Conservation (phyloP, 2,888 invertebrate genomes). For the Lepidochitona cinerea region DNA sequence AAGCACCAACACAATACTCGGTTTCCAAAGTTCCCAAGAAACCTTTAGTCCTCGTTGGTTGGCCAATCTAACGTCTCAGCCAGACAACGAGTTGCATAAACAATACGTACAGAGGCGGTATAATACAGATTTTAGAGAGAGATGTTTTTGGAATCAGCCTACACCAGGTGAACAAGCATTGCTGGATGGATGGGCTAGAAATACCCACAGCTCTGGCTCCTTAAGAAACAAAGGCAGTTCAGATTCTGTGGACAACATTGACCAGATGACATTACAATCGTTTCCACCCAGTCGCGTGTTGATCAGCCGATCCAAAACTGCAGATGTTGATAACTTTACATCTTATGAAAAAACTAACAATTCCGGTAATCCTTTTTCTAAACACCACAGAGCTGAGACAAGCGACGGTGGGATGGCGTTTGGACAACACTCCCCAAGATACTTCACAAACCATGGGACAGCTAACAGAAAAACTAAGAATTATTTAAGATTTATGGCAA, state of each 20-base stretch:
- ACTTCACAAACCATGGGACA: too few species aligned
- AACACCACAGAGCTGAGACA: too few species aligned
- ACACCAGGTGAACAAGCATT: neutral
- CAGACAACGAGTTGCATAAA: neutral
- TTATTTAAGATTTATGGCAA: too few species aligned
- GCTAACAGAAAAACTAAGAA: too few species aligned
- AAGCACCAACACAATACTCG: neutral
- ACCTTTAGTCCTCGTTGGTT: neutral
- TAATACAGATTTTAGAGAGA: neutral
- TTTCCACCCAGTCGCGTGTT: neutral
- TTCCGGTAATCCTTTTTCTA: too few species aligned
- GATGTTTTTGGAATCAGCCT: too few species aligned
- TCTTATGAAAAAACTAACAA: too few species aligned
- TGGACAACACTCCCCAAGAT: too few species aligned
- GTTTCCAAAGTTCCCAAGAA: neutral
- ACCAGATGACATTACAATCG: neutral
- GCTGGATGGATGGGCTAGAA: neutral
- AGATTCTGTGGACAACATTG: neutral
- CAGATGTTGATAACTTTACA: too few species aligned
- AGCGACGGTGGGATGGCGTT: too few species aligned
- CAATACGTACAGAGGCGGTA: neutral
- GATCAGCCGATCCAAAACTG: too few species aligned
- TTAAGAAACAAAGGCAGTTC: neutral
- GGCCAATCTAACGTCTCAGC: neutral
- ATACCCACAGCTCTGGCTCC: neutral